These are phyloP conservation scores for Orbicella faveolata DNA, from an alignment of 64 coral and sea anemone genomes.

Conservation along the genomic window DNA sequence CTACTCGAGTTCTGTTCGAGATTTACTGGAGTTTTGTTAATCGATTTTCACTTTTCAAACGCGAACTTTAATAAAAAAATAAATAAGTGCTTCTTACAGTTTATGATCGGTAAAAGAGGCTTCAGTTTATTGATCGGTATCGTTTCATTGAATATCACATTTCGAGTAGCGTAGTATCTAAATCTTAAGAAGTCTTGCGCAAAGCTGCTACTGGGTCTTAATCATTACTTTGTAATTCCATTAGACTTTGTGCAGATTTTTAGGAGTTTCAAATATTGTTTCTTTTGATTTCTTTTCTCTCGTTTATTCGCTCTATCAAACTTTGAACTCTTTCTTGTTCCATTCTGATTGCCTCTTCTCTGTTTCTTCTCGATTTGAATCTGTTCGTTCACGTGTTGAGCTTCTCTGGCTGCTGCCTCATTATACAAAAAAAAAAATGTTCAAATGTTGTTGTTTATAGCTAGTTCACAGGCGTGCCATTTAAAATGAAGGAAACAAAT, in stretches of 20 bases:
- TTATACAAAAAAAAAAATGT: neutral
- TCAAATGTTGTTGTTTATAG: no score
- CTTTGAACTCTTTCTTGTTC: conserved; percentile 53
- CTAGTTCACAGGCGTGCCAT: no score
- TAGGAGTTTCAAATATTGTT: conserved; percentile 43
- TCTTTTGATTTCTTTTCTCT: conserved; percentile 10
- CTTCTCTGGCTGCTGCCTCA: conserved; percentile 36
- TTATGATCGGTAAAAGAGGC: no score
- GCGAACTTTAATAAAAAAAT: no score
- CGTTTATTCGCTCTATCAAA: conserved; percentile 26
- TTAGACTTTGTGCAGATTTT: conserved; percentile 11
- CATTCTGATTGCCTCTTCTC: conserved; percentile 27
- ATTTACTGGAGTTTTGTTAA: no score
- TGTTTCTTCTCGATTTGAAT: conserved; percentile 37
- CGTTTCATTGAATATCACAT: no score
- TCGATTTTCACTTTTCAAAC: no score
- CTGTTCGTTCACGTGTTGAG: conserved; percentile 38
- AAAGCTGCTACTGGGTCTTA: conserved; percentile 6
- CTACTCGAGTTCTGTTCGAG: no score
- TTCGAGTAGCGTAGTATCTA: neutral
- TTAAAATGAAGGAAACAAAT: no score
- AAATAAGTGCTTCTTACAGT: no score
- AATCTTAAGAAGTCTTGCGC: conserved; percentile 20
- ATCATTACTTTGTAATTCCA: conserved; percentile 27
- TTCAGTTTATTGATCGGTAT: no score